These are phyloP conservation scores for Akabosia matsudoensis DNA, from an alignment of 1,140 invertebrate species.

Conservation along the genomic window DNA sequence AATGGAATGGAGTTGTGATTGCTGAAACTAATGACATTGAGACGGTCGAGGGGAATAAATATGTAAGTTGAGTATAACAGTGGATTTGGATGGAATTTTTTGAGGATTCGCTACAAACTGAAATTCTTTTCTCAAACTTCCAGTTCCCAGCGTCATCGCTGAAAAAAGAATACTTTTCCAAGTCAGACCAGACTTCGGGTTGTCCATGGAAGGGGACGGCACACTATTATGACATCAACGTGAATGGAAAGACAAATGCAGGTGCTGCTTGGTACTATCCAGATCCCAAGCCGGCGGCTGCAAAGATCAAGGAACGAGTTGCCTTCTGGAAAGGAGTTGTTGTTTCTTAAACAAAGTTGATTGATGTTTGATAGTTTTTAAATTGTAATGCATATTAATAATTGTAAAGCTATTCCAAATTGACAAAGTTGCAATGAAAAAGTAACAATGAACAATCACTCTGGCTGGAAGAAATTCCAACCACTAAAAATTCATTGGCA, in stretches of 20 bases:
- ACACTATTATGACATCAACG: conserved; percentile 31
- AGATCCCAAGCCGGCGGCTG: conserved; percentile 28
- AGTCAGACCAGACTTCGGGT: background rate
- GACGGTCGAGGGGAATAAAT: conserved; percentile 29
- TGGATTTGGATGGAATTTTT: background rate
- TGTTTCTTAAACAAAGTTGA: background rate
- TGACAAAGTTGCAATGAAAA: no score
- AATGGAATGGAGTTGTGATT: conserved; percentile 34
- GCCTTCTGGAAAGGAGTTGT: conserved; percentile 39
- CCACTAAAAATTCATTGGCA: no score
- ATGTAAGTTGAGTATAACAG: conserved; percentile 18
- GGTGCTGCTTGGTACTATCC: conserved; percentile 30
- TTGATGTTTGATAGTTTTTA: no score
- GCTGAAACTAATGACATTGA: conserved; percentile 28
- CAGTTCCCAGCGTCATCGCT: conserved; percentile 29
- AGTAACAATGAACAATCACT: no score
- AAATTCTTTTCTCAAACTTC: background rate
- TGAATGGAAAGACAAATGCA: conserved; percentile 20
- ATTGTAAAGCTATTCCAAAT: no score
- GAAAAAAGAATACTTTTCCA: conserved; percentile 28
- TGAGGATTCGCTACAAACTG: background rate
- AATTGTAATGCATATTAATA: no score
- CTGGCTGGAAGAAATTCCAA: no score
- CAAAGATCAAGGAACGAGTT: conserved; percentile 30
- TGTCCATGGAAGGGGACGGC: conserved; percentile 36